These are phyloP conservation scores for Ostrea edulis DNA, from an alignment of 1,140 invertebrate genomes.

Conservation along the genomic window DNA sequence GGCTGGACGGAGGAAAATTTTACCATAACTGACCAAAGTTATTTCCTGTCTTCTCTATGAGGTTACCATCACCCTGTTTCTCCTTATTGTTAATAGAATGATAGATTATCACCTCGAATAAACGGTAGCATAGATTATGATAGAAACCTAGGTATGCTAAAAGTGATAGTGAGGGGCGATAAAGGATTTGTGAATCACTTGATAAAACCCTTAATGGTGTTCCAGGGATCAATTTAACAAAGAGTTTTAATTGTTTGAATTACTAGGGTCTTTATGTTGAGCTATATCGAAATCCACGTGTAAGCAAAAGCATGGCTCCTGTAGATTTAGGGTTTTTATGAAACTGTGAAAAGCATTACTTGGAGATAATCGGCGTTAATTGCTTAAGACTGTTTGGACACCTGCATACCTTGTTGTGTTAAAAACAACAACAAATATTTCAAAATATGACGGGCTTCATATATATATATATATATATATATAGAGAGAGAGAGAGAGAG, in stretches of 20 bases:
- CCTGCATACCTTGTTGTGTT: neutral
- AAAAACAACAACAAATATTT: neutral
- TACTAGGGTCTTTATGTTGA: neutral
- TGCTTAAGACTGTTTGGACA: neutral
- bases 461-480: neutral
- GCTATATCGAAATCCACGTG: neutral
- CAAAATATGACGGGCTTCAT: neutral
- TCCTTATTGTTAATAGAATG: neutral
- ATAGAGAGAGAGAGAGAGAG: conserved; percentile 2
- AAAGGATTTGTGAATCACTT: conserved; percentile 17
- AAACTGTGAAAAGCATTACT: neutral
- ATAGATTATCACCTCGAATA: neutral
- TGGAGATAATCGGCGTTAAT: neutral
- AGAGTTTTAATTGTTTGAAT: conserved; percentile 1
- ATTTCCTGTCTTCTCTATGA: neutral
- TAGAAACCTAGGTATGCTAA: neutral
- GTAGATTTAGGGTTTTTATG: neutral
- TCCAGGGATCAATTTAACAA: neutral
- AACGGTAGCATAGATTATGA: conserved; percentile 10
- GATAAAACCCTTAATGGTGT: conserved; percentile 14
- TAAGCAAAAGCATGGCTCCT: neutral
- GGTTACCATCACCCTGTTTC: neutral
- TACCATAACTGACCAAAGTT: neutral
- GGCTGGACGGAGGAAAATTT: neutral
- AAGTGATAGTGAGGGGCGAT: neutral